Percentiles rank a stretch among this genome's conserved stretches.
Evolutionary conservation across 2,888 invertebrate species (phyloP).

Genomic region (Ernsta delagoae): DNA sequence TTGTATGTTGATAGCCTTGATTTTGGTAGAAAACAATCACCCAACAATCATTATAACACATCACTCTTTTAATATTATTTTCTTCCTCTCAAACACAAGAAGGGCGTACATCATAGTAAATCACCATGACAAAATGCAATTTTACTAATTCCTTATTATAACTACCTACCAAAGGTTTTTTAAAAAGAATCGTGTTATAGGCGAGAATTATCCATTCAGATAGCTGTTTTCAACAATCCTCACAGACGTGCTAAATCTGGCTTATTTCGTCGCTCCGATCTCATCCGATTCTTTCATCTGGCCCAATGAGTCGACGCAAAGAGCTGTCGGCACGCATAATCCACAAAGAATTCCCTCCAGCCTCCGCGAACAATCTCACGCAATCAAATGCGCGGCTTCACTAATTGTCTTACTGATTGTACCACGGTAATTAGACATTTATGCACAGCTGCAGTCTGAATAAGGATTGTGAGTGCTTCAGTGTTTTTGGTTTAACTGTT

Average conservation of each 20-base stretch:
- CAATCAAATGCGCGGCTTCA: conserved; percentile 54
- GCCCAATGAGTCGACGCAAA: background rate
- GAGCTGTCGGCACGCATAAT: conserved; percentile 29
- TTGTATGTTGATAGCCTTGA: no score
- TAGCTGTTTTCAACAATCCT: no score
- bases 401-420: conserved; percentile 40
- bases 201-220: no score
- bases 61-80: no score
- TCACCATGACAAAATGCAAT: no score
- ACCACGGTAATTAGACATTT: conserved; percentile 31
- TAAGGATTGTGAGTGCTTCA: background rate
- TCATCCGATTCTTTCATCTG: conserved; percentile 7
- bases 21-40: no score
- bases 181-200: no score
- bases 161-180: no score
- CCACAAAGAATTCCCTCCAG: conserved; percentile 39
- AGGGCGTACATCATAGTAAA: no score
- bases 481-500: background rate
- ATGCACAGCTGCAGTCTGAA: conserved; percentile 21
- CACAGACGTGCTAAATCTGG: background rate
- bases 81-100: background rate
- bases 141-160: no score
- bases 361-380: conserved; percentile 45
- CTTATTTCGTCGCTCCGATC: background rate
- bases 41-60: no score